Percentiles rank a stretch among this genome's conserved stretches.
These are phyloP conservation scores for Frankliniella fusca DNA, from an alignment of 2,888 invertebrate genomes.

Conservation along the genomic window DNA sequence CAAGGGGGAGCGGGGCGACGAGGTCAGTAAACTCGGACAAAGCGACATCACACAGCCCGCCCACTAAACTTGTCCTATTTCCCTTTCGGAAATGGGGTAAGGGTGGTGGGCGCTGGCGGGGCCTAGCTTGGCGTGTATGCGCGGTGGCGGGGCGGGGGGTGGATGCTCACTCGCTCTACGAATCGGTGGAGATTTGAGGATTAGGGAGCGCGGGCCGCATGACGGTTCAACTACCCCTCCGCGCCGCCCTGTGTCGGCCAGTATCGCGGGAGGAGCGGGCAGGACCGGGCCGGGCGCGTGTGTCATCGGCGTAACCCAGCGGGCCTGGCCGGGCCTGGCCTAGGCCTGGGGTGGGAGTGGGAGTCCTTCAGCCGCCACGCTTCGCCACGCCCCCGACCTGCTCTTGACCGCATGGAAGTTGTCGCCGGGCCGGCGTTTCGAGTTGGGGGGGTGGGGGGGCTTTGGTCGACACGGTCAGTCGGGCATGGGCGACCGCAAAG, in stretches of 20 bases:
- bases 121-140: neutral
- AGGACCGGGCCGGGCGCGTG: too few species aligned
- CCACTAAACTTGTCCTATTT: slow-evolving; percentile 19
- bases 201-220: too few species aligned
- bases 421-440: too few species aligned
- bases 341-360: too few species aligned
- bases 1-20: neutral
- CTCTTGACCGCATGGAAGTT: neutral
- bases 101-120: neutral
- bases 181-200: too few species aligned
- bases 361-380: neutral
- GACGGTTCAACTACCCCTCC: neutral
- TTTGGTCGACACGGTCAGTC: too few species aligned
- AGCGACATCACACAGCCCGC: neutral
- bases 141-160: neutral
- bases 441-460: too few species aligned
- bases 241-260: neutral
- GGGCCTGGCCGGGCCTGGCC: too few species aligned
- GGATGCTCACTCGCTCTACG: too few species aligned
- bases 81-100: slow-evolving; percentile 16
- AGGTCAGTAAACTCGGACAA: slow-evolving; percentile 10
- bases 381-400: neutral
- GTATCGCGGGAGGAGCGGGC: neutral
- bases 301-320: neutral
- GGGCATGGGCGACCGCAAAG: too few species aligned